Conservation (phyloP, 2,888 invertebrate genomes). For the Pinctada fucata region DNA sequence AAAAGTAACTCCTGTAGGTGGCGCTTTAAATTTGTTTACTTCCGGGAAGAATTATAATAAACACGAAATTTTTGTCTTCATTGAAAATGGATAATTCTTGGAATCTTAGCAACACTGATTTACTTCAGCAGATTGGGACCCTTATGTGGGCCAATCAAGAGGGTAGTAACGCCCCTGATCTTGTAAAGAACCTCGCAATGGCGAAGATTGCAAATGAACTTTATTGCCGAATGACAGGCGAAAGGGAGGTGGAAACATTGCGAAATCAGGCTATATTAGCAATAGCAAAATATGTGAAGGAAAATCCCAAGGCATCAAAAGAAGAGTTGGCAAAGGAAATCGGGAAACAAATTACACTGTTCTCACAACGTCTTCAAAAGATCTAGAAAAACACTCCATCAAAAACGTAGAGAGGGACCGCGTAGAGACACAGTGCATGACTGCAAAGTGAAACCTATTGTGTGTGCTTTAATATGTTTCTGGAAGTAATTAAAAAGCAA, state of each 20-base stretch:
- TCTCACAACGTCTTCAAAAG: slow-evolving; percentile 61
- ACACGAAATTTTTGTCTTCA: too few species aligned
- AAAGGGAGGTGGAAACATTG: slow-evolving; percentile 65
- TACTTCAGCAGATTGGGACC: slow-evolving; percentile 58
- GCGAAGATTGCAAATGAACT: slow-evolving; percentile 56
- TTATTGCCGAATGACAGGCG: slow-evolving; percentile 57
- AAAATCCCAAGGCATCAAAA: slow-evolving; percentile 67
- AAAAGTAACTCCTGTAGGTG: slow-evolving; percentile 5
- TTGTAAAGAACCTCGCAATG: slow-evolving; percentile 54
- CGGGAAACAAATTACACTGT: slow-evolving; percentile 60
- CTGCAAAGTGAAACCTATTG: too few species aligned
- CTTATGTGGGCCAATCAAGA: slow-evolving; percentile 56
- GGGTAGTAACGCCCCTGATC: slow-evolving; percentile 41
- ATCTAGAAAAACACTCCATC: slow-evolving; percentile 34
- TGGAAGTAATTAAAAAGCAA: too few species aligned
- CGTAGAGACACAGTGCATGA: too few species aligned
- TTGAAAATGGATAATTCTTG: slow-evolving; percentile 43
- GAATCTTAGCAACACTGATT: slow-evolving; percentile 52
- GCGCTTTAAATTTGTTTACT: slow-evolving; percentile 29
- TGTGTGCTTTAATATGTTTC: too few species aligned
- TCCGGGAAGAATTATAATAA: background rate
- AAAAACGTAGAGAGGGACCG: too few species aligned
- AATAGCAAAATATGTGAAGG: slow-evolving; percentile 67
- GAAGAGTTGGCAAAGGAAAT: slow-evolving; percentile 64
- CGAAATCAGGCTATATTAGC: slow-evolving; percentile 61